These are phyloP conservation scores for Drosophila burlai DNA, from an alignment of 1,140 invertebrate genomes.

Conservation along the genomic window DNA sequence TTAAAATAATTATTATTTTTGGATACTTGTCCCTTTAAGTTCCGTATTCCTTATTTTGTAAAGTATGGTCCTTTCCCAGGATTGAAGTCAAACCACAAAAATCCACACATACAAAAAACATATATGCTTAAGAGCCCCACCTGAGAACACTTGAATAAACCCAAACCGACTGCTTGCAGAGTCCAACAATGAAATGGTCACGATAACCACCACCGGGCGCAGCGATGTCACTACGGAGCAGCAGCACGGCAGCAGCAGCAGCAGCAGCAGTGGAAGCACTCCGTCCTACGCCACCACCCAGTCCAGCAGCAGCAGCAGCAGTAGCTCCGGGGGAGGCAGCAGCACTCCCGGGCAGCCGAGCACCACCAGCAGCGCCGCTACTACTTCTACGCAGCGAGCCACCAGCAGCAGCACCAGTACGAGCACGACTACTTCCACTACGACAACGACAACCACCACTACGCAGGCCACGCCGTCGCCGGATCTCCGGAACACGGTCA, in stretches of 20 bases:
- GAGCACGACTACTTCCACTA: slow-evolving; percentile 49
- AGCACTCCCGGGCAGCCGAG: slow-evolving; percentile 45
- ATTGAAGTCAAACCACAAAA: slow-evolving; percentile 1
- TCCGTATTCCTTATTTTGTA: neutral
- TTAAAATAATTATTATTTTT: neutral
- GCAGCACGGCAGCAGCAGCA: slow-evolving; percentile 52
- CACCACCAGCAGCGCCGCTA: slow-evolving; percentile 52
- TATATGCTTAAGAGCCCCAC: slow-evolving; percentile 13
- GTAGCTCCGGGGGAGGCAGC: slow-evolving; percentile 24
- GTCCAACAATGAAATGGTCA: slow-evolving; percentile 74
- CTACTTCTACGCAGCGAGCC: slow-evolving; percentile 57
- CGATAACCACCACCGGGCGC: slow-evolving; percentile 75
- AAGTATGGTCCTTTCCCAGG: neutral
- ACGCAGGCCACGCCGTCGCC: slow-evolving; percentile 68
- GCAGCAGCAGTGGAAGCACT: slow-evolving; percentile 48
- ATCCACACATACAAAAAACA: slow-evolving; percentile 9
- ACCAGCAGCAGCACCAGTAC: slow-evolving; percentile 55
- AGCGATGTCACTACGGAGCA: slow-evolving; percentile 75
- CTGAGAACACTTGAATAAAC: slow-evolving; percentile 52
- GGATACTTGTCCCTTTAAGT: no score
- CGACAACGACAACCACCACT: slow-evolving; percentile 66
- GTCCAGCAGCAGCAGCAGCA: slow-evolving; percentile 48
- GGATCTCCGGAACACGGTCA: slow-evolving; percentile 68
- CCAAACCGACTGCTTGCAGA: slow-evolving; percentile 69
- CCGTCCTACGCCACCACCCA: slow-evolving; percentile 61